phyloP scores from a whole-genome alignment of 2,797 vertebrate genomes.

The Scyliorhinus canicula region DNA sequence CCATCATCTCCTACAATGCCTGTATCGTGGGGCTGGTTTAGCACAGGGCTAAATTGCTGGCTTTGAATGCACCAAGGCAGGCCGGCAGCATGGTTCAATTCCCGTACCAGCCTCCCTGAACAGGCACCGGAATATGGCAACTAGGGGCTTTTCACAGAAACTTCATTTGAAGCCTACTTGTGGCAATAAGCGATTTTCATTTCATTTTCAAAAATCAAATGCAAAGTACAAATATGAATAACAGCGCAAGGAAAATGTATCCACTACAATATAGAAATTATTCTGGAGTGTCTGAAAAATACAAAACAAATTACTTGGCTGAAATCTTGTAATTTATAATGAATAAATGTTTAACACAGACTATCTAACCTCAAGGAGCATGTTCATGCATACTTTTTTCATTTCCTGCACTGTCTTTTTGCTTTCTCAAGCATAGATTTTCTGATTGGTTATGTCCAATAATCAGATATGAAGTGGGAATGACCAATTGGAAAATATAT shows the following conservation, averaged over 20 bases:
- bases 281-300: neutral
- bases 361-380: neutral
- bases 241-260: neutral
- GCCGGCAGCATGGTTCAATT: too few relatives aligned
- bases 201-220: too few relatives aligned
- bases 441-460: neutral
- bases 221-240: neutral
- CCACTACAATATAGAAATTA: neutral
- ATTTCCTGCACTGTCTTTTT: neutral
- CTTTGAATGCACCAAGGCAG: too few relatives aligned
- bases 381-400: neutral
- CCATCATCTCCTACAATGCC: too few relatives aligned
- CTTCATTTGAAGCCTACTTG: too few relatives aligned
- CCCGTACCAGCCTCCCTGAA: too few relatives aligned
- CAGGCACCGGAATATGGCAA: too few relatives aligned
- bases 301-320: neutral
- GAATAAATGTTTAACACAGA: neutral
- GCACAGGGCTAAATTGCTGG: too few relatives aligned
- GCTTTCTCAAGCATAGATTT: neutral
- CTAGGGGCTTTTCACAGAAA: too few relatives aligned
- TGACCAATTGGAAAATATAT: neutral
- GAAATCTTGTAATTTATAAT: conserved; percentile 3
- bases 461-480: neutral
- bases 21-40: too few relatives aligned
- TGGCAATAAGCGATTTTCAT: too few relatives aligned